A percentile compares a stretch with the other conserved stretches of the same genome.
Evolutionary conservation across 2,797 vertebrate species (phyloP).

Genomic region (Antrozous pallidus): DNA sequence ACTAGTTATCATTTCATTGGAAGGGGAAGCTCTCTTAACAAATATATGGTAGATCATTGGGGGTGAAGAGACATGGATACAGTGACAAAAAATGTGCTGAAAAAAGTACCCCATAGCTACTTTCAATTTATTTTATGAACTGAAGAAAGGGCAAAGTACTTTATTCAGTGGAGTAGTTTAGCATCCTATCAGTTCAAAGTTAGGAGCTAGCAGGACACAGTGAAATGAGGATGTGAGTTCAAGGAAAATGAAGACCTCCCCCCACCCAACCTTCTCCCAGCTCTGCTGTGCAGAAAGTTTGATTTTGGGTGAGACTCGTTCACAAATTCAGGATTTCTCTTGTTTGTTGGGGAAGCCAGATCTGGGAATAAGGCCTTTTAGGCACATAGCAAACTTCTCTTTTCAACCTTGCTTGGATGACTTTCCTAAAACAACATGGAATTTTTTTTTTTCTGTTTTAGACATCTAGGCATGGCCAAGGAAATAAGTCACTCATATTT

Average conservation of each 20-base stretch:
- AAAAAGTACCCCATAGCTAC: not conserved
- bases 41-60: not conserved
- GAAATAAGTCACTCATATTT: not conserved
- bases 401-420: not conserved
- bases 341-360: not conserved
- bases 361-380: not conserved
- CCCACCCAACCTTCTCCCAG: not conserved
- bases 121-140: not conserved
- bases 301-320: not conserved
- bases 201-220: not conserved
- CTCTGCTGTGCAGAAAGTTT: not conserved
- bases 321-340: not conserved
- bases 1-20: not conserved
- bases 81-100: not conserved
- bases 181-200: not conserved
- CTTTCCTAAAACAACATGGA: not conserved
- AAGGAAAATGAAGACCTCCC: not conserved
- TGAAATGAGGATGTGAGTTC: not conserved
- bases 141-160: not conserved
- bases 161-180: not conserved
- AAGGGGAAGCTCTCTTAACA: not conserved
- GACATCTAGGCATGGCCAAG: not conserved
- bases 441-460: not conserved
- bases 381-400: not conserved
- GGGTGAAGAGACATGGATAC: not conserved